Conservation (phyloP, 2,113 vertebrate species). For the Equus przewalskii region DNA sequence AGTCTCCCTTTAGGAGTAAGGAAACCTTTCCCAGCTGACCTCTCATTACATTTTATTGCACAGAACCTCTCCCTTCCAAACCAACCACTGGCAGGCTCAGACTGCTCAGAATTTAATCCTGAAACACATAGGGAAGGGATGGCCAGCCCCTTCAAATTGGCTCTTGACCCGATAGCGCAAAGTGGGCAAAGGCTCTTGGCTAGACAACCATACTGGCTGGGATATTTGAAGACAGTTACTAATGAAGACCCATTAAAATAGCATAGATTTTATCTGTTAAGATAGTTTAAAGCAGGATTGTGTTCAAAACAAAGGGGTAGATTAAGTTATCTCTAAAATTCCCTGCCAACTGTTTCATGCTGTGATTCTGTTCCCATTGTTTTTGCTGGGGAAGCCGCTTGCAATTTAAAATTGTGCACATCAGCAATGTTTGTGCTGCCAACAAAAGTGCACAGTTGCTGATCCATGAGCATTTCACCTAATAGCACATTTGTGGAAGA, state of each 20-base stretch:
- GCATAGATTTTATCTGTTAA: slow-evolving; percentile 30
- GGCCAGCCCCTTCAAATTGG: neutral
- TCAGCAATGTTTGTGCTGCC: slow-evolving; percentile 61
- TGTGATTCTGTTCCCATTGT: slow-evolving; percentile 25
- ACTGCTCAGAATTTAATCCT: neutral
- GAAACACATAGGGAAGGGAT: neutral
- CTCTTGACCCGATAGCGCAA: neutral
- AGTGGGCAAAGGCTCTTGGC: too few species aligned
- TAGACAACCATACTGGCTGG: neutral
- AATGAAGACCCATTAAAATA: slow-evolving; percentile 18
- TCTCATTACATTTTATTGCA: neutral
- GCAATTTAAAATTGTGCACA: neutral
- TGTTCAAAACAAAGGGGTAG: slow-evolving; percentile 63
- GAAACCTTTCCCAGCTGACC: neutral
- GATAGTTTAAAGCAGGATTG: slow-evolving; percentile 29
- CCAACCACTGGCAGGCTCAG: neutral
- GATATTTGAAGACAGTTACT: neutral
- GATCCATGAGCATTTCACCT: slow-evolving; percentile 16
- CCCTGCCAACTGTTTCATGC: neutral
- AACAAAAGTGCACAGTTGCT: neutral
- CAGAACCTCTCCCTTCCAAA: neutral
- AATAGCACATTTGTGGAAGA: slow-evolving; percentile 51
- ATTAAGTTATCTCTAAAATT: slow-evolving; percentile 64
- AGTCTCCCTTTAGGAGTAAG: neutral
- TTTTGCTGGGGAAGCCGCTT: slow-evolving; percentile 48